phyloP scores from a whole-genome alignment of 2,797 vertebrate genomes.

The Anabas testudineus region DNA sequence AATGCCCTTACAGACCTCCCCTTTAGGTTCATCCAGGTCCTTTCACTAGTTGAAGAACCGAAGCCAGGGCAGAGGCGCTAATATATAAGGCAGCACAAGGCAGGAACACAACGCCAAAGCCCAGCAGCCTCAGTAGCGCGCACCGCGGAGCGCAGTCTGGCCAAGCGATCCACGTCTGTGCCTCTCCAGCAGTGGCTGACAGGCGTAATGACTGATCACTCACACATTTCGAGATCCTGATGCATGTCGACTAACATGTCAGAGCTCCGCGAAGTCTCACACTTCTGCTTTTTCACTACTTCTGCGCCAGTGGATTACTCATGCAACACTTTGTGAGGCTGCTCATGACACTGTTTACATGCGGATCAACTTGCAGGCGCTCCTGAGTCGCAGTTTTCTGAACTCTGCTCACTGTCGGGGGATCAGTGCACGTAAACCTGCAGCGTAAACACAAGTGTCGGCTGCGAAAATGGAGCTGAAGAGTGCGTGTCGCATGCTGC shows the following conservation, averaged over 20 bases:
- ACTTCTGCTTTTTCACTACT: neutral
- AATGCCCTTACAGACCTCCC: conserved; percentile 88
- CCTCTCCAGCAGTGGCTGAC: conserved; percentile 47
- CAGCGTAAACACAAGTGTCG: conserved; percentile 30
- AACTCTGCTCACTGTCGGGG: conserved; percentile 7
- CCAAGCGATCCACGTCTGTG: conserved; percentile 40
- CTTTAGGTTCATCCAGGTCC: conserved; percentile 70
- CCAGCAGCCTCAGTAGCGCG: conserved; percentile 51
- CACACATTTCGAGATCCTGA: conserved; percentile 33
- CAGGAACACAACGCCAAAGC: conserved; percentile 61
- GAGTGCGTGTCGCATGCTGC: conserved; percentile 86
- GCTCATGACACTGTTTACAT: conserved; percentile 41
- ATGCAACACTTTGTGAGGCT: conserved; percentile 32
- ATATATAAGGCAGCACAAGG: conserved; percentile 71
- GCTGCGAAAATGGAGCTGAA: conserved; percentile 87
- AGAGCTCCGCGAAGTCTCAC: conserved; percentile 29
- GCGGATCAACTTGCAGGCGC: conserved; percentile 47
- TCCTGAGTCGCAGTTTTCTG: conserved; percentile 13
- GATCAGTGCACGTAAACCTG: conserved; percentile 35
- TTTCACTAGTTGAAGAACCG: conserved; percentile 65
- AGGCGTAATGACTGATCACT: conserved; percentile 63
- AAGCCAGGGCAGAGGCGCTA: conserved; percentile 66
- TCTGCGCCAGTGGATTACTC: conserved; percentile 44
- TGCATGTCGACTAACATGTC: conserved; percentile 51
- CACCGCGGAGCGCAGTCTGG: conserved; percentile 50